Evolutionary conservation across 2,888 invertebrate species (phyloP), one percentile per base, ranked within the genome.

Genomic region (Microctonus hyperodae): DNA sequence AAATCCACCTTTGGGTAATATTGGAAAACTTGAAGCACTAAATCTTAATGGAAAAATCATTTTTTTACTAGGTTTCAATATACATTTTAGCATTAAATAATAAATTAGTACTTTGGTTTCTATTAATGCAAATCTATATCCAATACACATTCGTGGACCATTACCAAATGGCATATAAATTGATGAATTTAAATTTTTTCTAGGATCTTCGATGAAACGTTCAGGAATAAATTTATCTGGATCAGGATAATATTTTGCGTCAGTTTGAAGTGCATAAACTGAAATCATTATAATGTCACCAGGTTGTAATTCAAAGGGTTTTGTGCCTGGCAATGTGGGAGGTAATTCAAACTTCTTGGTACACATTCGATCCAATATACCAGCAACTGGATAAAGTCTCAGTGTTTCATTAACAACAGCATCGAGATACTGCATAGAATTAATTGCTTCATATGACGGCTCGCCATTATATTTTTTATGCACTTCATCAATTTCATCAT

Each of bases 321-420:
- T 57, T 1, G 28, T 57, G 11, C 68, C 70, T 13, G 66, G 66
- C 11, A 66, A 22, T 6, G 70, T 64, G 1, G 85, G 70, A 78
- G 81, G 53, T 75, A 87, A 73, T 22, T 84, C 84, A 69, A 86
- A 88, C 0, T 82, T 73, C 68, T 87, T 87, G 0, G 83, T 83
- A 68, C 87, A 87, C 9, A 80, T 73, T 67, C 88, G 80, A 73
- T 88, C 88, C 74, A 86, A 70, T 0, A 86, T 72, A 1, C 85
- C 71, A 4, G 85, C 85, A 1, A 85, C 83, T 0, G 86, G 81
- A 48, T 69, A 68, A n/a, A 62, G n/a, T 33, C 66, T 69, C 23
- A 64, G 40, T 13, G 57, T 35, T 64, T 74, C 75, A 33, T 69
- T 68, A 13, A 73, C 13, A 13, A 72, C 70, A 56, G 73, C 72